phyloP scores from a whole-genome alignment of 2,888 invertebrate species.

The Campaea margaritaria region DNA sequence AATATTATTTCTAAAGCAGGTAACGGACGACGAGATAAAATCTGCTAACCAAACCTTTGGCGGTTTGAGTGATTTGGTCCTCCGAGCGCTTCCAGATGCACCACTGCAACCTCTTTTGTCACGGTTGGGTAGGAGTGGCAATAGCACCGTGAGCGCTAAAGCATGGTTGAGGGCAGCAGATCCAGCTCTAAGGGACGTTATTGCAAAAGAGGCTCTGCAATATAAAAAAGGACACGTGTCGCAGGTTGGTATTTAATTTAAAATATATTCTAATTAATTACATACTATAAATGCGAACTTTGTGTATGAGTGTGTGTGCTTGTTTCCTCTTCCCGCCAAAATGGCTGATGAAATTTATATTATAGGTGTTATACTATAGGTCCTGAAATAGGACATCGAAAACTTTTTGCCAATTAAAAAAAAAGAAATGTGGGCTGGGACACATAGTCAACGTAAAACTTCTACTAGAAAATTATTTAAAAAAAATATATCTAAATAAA shows the following conservation, averaged over 20 bases:
- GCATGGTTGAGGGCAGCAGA: slow-evolving; percentile 90
- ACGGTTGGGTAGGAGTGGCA: slow-evolving; percentile 86
- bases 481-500: too few species aligned
- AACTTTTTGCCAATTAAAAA: too few species aligned
- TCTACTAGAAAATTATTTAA: too few species aligned
- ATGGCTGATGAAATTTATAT: too few species aligned
- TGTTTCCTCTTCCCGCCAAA: too few species aligned
- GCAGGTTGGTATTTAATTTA: slow-evolving; percentile 58
- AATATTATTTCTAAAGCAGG: slow-evolving; percentile 66
- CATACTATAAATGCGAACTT: too few species aligned
- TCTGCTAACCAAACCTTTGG: slow-evolving; percentile 89
- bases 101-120: slow-evolving; percentile 91
- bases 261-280: too few species aligned
- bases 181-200: slow-evolving; percentile 91
- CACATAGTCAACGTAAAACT: too few species aligned
- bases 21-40: slow-evolving; percentile 89
- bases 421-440: too few species aligned
- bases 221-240: slow-evolving; percentile 88
- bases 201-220: slow-evolving; percentile 94
- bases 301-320: too few species aligned
- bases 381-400: too few species aligned
- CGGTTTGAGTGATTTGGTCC: slow-evolving; percentile 91
- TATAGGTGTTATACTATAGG: too few species aligned
- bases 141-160: slow-evolving; percentile 83
- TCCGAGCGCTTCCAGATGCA: slow-evolving; percentile 92